Evolutionary conservation across 2,888 invertebrate genomes (phyloP).

Genomic region (Ectropis crepuscularia): DNA sequence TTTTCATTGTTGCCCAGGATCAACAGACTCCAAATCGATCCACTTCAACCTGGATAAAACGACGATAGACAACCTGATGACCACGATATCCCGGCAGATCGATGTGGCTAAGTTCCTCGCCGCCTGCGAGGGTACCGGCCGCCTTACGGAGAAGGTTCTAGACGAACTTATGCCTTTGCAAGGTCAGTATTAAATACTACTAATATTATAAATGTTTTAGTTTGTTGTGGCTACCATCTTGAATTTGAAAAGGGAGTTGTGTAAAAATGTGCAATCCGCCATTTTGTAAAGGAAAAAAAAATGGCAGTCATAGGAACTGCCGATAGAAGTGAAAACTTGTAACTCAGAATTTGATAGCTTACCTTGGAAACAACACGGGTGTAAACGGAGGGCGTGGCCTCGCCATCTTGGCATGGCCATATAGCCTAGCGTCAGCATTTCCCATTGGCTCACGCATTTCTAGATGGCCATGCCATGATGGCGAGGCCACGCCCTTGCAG

Average conservation of each 20-base stretch:
- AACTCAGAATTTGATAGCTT: no score
- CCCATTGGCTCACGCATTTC: no score
- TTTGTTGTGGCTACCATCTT: not conserved
- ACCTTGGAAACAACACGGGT: no score
- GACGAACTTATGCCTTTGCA: conserved; percentile 68
- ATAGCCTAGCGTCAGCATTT: no score
- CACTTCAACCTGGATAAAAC: conserved; percentile 89
- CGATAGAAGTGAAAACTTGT: no score
- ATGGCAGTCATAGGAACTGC: no score
- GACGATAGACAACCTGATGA: conserved; percentile 91
- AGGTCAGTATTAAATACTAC: conserved; percentile 11
- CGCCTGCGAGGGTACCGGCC: conserved; percentile 84
- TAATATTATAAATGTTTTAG: not conserved
- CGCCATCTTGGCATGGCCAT: no score
- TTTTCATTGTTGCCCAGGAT: conserved; percentile 57
- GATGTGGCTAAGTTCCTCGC: conserved; percentile 91
- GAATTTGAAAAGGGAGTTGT: not conserved
- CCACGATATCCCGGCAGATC: conserved; percentile 91
- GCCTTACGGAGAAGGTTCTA: conserved; percentile 69
- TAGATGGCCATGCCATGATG: no score
- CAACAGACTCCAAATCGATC: conserved; percentile 82
- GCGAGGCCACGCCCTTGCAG: no score
- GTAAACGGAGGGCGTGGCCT: no score
- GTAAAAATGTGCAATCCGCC: no score
- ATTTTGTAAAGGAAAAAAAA: no score